These are phyloP conservation scores for Saccostrea echinata DNA, from an alignment of 1,140 invertebrate genomes.

Conservation along the genomic window DNA sequence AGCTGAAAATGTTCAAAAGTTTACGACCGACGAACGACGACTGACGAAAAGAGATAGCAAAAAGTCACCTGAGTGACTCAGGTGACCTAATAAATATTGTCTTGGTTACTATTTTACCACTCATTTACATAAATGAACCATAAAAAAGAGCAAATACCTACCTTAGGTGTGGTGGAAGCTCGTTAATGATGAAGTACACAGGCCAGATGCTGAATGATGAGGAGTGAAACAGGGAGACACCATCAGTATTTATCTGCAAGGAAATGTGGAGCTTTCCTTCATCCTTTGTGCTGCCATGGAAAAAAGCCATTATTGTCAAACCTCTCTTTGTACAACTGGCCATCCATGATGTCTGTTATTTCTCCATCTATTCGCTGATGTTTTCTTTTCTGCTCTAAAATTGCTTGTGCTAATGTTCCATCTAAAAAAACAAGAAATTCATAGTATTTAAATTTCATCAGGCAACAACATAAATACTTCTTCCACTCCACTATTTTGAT, in stretches of 20 bases:
- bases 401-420: slow-evolving; percentile 34
- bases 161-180: slow-evolving; percentile 42
- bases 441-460: too few species aligned
- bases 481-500: too few species aligned
- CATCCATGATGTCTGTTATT: slow-evolving; percentile 40
- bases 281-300: slow-evolving; percentile 12
- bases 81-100: too few species aligned
- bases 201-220: slow-evolving; percentile 47
- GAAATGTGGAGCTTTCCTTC: slow-evolving; percentile 41
- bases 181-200: slow-evolving; percentile 44
- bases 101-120: too few species aligned
- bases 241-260: slow-evolving; percentile 45
- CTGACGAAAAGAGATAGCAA: too few species aligned
- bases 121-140: too few species aligned
- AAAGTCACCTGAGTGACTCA: too few species aligned
- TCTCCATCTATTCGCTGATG: background rate
- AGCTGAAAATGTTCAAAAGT: too few species aligned
- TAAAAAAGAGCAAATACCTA: background rate
- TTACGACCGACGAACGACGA: too few species aligned
- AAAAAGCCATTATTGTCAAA: slow-evolving; percentile 12
- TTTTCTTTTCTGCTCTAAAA: slow-evolving; percentile 1
- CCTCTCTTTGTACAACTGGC: slow-evolving; percentile 36
- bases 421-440: slow-evolving; percentile 36
- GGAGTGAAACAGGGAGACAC: slow-evolving; percentile 21
- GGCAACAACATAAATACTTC: too few species aligned